Evolutionary conservation across 1,140 invertebrate genomes (phyloP).

Genomic region (Heliconius melpomene): DNA sequence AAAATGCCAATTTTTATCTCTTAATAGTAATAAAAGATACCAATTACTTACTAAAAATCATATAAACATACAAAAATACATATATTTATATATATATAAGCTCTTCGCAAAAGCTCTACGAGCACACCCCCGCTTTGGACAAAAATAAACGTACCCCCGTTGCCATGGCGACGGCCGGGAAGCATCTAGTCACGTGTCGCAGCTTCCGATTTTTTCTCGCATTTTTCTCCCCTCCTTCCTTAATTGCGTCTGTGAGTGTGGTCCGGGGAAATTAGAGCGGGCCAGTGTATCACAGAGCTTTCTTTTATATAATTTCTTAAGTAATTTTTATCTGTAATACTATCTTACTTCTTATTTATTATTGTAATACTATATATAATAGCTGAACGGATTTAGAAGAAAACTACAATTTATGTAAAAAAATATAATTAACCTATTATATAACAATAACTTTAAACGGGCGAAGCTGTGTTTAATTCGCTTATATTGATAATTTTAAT

Average conservation of each 20-base stretch:
- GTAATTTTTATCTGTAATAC: not conserved
- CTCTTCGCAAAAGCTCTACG: not conserved
- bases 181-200: slow-evolving; percentile 77
- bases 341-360: too few relatives aligned
- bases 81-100: not conserved
- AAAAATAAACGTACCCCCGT: slow-evolving; percentile 50
- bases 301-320: not conserved
- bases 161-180: slow-evolving; percentile 72
- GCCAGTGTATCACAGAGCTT: slow-evolving; percentile 57
- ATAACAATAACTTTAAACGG: too few relatives aligned
- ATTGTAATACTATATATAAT: too few relatives aligned
- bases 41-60: not conserved
- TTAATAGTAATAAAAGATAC: not conserved
- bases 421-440: too few relatives aligned
- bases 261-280: slow-evolving; percentile 77
- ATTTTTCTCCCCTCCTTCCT: slow-evolving; percentile 66
- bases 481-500: too few relatives aligned
- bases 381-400: too few relatives aligned
- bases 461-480: too few relatives aligned
- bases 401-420: too few relatives aligned
- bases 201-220: slow-evolving; percentile 74
- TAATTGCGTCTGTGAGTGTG: slow-evolving; percentile 80
- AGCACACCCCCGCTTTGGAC: slow-evolving; percentile 20
- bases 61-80: not conserved
- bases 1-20: not conserved